Conservation (phyloP, 2,888 invertebrate genomes). For the Hydroisotoma schaefferi region DNA sequence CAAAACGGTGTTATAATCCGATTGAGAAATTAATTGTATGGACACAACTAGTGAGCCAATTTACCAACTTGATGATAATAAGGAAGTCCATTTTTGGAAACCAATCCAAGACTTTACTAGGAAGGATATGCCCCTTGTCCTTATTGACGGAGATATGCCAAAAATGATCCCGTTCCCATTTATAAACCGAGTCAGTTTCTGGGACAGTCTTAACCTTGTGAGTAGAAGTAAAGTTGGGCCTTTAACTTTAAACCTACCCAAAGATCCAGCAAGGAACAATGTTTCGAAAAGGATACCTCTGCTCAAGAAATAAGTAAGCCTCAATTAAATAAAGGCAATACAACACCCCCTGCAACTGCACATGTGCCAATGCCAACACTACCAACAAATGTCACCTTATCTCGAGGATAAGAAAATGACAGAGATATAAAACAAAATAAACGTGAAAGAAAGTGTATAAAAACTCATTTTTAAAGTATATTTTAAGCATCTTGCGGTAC, state of each 20-base stretch:
- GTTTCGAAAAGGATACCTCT: no score
- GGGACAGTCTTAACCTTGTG: conserved; percentile 28
- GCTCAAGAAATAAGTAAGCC: no score
- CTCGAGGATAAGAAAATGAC: no score
- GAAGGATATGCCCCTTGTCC: conserved; percentile 21
- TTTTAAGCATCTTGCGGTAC: no score
- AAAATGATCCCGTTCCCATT: conserved; percentile 35
- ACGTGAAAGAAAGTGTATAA: no score
- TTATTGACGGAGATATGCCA: conserved; percentile 28
- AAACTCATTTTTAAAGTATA: no score
- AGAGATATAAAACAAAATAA: no score
- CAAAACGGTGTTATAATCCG: background rate
- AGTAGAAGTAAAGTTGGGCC: conserved; percentile 23
- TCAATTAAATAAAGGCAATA: no score
- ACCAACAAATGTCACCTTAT: no score
- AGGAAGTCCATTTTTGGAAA: conserved; percentile 30
- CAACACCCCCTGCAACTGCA: no score
- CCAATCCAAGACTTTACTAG: conserved; percentile 16
- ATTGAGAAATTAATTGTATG: background rate
- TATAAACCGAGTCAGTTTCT: conserved; percentile 25
- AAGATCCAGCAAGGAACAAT: no score
- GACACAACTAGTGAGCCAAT: conserved; percentile 23
- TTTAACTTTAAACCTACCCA: background rate
- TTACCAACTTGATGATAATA: conserved; percentile 24
- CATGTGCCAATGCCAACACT: no score